phyloP scores from a whole-genome alignment of 2,888 invertebrate genomes.

The Campaea margaritaria region DNA sequence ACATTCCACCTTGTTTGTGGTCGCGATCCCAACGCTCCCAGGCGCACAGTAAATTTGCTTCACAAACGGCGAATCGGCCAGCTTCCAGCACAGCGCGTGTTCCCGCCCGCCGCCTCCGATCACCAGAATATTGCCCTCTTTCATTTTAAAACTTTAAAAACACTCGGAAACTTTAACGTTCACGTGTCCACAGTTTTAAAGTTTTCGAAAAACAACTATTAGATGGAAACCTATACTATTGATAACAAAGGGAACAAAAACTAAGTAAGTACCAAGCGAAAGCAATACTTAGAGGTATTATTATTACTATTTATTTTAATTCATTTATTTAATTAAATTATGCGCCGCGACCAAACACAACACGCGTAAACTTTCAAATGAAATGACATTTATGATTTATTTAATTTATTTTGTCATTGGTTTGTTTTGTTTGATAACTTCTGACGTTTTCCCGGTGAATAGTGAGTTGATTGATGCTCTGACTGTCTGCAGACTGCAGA shows the following conservation, averaged over 20 bases:
- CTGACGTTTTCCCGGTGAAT: too few relatives aligned
- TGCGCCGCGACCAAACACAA: constrained; percentile 28
- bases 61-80: constrained; percentile 91
- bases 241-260: background rate
- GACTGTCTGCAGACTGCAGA: too few relatives aligned
- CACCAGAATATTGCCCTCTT: constrained; percentile 88
- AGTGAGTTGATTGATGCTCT: too few relatives aligned
- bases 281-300: too few relatives aligned
- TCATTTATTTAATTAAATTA: background rate
- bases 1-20: constrained; percentile 88
- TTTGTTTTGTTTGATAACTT: too few relatives aligned
- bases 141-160: constrained; percentile 52
- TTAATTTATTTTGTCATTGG: too few relatives aligned
- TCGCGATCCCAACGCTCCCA: constrained; percentile 94
- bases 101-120: constrained; percentile 98
- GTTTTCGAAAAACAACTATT: background rate
- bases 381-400: constrained; percentile 40
- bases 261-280: too few relatives aligned
- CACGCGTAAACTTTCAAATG: constrained; percentile 68
- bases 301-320: background rate
- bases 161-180: constrained; percentile 32
- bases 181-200: constrained; percentile 49
- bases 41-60: constrained; percentile 92
- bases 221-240: background rate
- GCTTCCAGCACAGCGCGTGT: constrained; percentile 97